Evolutionary conservation across 2,113 vertebrate species (phyloP).

Genomic region (Dipodomys ordii): DNA sequence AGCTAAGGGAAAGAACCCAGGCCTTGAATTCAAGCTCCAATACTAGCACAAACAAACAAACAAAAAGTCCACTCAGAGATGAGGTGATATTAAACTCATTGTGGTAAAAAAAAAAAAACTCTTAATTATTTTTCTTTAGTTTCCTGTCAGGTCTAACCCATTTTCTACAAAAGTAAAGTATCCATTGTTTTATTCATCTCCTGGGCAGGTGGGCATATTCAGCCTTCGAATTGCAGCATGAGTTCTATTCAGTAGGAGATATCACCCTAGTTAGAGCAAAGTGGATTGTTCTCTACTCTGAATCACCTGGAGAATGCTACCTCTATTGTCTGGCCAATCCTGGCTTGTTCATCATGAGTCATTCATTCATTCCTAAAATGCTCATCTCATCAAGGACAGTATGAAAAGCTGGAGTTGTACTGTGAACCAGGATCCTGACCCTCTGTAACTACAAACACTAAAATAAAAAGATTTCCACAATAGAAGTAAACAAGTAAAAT

Average conservation of each 20-base stretch:
- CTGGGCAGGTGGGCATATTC: not conserved
- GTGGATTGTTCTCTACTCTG: not conserved
- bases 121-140: not conserved
- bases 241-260: not conserved
- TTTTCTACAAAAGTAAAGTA: not conserved
- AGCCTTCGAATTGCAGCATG: not conserved
- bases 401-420: not conserved
- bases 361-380: not conserved
- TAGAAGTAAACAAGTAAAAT: conserved; percentile 9
- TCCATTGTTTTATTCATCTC: not conserved
- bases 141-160: not conserved
- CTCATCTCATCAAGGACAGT: not conserved
- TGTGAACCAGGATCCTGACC: not conserved
- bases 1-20: too few relatives aligned
- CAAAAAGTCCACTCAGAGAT: not conserved
- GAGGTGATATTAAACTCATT: not conserved
- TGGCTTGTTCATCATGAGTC: not conserved
- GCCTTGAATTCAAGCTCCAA: too few relatives aligned
- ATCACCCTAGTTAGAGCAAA: not conserved
- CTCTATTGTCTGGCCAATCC: not conserved
- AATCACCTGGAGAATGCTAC: not conserved
- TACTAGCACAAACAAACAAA: too few relatives aligned
- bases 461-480: not conserved
- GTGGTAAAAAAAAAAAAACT: not conserved
- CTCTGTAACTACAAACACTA: not conserved